Conservation (phyloP, 2,797 vertebrate genomes). For the Chlorospingus semifuscus region DNA sequence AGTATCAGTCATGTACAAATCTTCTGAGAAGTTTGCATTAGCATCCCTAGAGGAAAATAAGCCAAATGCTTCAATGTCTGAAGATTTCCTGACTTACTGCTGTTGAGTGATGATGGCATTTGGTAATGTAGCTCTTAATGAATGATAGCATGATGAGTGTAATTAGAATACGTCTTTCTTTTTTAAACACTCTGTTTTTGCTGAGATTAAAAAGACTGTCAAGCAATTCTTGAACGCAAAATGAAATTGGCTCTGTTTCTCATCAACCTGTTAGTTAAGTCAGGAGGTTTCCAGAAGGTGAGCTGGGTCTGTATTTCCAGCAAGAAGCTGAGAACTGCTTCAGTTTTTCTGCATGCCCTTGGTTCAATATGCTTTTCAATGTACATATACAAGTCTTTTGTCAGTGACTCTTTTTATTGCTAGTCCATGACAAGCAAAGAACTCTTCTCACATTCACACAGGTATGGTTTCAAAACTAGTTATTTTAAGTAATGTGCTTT, state of each 20-base stretch:
- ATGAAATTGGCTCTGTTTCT: background rate
- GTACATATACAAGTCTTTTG: background rate
- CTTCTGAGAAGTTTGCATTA: constrained; percentile 15
- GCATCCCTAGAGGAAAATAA: background rate
- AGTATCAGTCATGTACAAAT: background rate
- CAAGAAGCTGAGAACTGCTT: background rate
- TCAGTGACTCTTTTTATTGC: background rate
- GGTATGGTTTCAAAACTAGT: background rate
- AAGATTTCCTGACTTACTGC: constrained; percentile 38
- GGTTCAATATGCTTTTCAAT: background rate
- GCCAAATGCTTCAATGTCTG: constrained; percentile 25
- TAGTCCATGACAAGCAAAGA: background rate
- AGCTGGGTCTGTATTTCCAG: background rate
- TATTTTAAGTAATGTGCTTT: background rate
- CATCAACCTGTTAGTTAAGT: background rate
- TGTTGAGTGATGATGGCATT: constrained; percentile 40
- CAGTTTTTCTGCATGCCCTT: background rate
- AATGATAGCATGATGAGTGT: constrained; percentile 9
- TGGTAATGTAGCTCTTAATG: constrained; percentile 35
- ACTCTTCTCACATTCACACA: background rate
- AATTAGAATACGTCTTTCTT: constrained; percentile 36
- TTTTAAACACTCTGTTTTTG: constrained; percentile 11
- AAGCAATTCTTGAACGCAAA: constrained; percentile 8
- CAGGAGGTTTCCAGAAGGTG: background rate
- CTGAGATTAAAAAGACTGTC: constrained; percentile 14